phyloP scores from a whole-genome alignment of 2,888 invertebrate genomes.

The Lepeophtheirus nordmannii region DNA sequence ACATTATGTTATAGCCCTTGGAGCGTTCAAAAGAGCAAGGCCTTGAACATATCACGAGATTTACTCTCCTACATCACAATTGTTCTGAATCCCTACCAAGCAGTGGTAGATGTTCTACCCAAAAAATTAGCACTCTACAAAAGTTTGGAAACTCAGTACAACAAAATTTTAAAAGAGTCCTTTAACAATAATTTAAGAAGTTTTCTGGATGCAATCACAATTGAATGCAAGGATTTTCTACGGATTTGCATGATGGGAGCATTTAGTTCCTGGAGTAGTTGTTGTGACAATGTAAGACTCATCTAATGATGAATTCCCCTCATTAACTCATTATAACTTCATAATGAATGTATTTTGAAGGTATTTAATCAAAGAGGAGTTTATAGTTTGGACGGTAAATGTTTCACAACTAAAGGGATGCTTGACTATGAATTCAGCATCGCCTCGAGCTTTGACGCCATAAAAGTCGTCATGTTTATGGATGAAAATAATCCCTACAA shows the following conservation, averaged over 20 bases:
- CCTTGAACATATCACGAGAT: neutral
- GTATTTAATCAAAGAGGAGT: neutral
- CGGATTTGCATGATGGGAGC: neutral
- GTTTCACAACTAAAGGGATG: neutral
- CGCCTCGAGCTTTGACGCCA: neutral
- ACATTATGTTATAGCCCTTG: neutral
- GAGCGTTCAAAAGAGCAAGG: neutral
- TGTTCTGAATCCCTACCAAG: neutral
- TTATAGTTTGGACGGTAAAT: neutral
- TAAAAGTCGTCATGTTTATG: neutral
- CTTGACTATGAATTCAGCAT: neutral
- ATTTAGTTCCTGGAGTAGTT: neutral
- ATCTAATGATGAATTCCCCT: no score
- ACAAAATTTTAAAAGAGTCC: neutral
- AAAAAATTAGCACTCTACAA: neutral
- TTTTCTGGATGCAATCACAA: neutral
- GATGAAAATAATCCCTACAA: neutral
- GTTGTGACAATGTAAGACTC: no score
- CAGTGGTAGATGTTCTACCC: neutral
- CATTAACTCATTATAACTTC: no score
- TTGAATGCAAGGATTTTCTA: neutral
- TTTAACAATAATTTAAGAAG: neutral
- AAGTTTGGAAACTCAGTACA: neutral
- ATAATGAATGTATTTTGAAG: no score
- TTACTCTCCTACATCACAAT: neutral